Base-by-base conservation (phyloP, 1,140 invertebrate species). In the Euwallacea fornicatus region DNA sequence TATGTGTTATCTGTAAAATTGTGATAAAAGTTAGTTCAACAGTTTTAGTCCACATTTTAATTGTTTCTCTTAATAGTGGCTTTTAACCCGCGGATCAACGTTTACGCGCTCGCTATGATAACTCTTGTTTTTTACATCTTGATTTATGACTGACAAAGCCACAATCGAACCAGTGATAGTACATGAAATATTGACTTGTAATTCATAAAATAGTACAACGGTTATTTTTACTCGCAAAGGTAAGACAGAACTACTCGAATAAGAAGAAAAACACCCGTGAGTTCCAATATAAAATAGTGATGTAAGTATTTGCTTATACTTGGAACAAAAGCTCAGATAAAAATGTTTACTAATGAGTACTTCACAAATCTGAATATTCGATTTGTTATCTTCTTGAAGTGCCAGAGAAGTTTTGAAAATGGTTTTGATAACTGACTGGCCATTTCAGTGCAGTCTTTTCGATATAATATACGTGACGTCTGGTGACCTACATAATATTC, bases 281-380 rank as follows among this genome's bases (percentile, higher is more conserved):
- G 21, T 33, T 33, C 4, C 21, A 33, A 33, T 33, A 33, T 33
- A 4, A 33, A 2, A 4, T 33, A 33, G 21, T 33, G 21, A 33
- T 33, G 21, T 33, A 33, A 33, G 21, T 61, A 43, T 61, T 61
- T 61, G 59, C 42, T 7, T 21, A 61, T 11, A 43, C 10, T 61
- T 61, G 9, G 41, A 61, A 43, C 42, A 61, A 8, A 43, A 61
- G 11, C 33, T 61, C n/a, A 61, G 59, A 61, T 61, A 61, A 61
- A 61, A 42, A 7, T 61, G 59, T 61, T 61, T 43, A 33, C 21
- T 33, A 61, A 61, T 61, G n/a, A 61, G 42, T 42, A 61, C 59
- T 61, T 61, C 9, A 41, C 3, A 61, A 61, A n/a, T 61, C 11
- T 42, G 33, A 16, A 61, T 41, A 60, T 21, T n/a, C 9, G 11